Evolutionary conservation across 2,888 invertebrate species (phyloP), one percentile per base, ranked within the genome.

Genomic region (Plagodis pulveraria): DNA sequence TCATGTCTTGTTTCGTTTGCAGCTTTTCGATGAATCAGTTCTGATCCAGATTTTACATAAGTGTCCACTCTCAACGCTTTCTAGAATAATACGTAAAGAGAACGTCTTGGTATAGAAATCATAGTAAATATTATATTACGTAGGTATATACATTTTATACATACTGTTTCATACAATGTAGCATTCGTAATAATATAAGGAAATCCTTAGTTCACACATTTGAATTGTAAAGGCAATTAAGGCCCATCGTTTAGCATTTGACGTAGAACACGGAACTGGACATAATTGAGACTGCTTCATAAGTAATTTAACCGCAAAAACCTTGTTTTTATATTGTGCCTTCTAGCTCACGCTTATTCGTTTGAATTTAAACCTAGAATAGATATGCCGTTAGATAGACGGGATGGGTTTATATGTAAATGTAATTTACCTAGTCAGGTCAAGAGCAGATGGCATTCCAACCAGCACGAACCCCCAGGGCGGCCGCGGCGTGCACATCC

Each of bases 371-470:
- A 34, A 55, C 56, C 45, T 34, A 35, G 50, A 46, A 52, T 65
- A 51, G 32, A 56, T 52, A 61, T 67, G 53, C 36, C 40, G 51
- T 58, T 52, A 46, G 47, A 50, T 62, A 61, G 22, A 22, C 4
- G 22, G 4, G 22, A 22, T 22, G 22, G 22, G 22, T 22, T 1
- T 50, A 50, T 56, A 61, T 63, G 64, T 58, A 63, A 70, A 72
- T 68, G 53, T 78, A 70, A 72, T 68, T 78, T 91, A 91, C 91
- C 91, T 91, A 84, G 91, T 89, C 80, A 92, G 87, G 87, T 91
- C 91, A 89, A 92, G 91, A 88, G 91, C 91, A 86, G 90, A 86
- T 89, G 91, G 92, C 91, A 93, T 91, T 92, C 89, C 93, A 91
- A 86, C 84, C 84, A 84, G 83, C 80, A 86, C 82, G 76, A 84